A percentile compares a stretch with the other conserved stretches of the same genome.
phyloP scores from a whole-genome alignment of 2,113 vertebrate species.

The Grammomys surdaster region DNA sequence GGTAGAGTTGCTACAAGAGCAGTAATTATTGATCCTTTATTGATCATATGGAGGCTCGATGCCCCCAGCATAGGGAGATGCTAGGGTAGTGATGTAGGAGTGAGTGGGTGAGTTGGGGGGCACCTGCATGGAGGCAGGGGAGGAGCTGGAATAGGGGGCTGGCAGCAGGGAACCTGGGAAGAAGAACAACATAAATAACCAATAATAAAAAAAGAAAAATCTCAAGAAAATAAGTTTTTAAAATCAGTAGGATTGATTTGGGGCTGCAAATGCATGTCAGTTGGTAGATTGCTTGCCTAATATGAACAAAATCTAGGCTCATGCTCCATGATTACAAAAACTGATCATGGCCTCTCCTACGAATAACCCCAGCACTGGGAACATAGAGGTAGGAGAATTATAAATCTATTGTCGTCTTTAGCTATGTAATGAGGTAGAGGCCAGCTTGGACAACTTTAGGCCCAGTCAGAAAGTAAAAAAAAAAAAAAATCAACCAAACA shows the following conservation, averaged over 20 bases:
- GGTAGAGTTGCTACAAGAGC: not conserved
- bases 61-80: too few species aligned
- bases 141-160: too few species aligned
- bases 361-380: not conserved
- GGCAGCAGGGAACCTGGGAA: too few species aligned
- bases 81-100: too few species aligned
- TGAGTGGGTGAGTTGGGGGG: too few species aligned
- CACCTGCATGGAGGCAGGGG: too few species aligned
- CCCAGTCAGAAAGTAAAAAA: not conserved
- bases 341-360: not conserved
- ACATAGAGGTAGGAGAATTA: not conserved
- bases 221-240: too few species aligned
- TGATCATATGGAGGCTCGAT: too few species aligned
- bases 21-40: too few species aligned
- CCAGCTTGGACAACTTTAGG: not conserved
- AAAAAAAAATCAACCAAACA: too few species aligned
- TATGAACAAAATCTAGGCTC: not conserved
- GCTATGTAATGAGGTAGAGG: not conserved
- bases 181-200: too few species aligned
- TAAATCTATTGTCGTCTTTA: not conserved
- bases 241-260: not conserved
- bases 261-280: not conserved
- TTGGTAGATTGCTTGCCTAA: not conserved
- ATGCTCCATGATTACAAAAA: not conserved
- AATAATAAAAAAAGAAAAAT: too few species aligned